Evolutionary conservation across 2,888 invertebrate genomes (phyloP).

Genomic region (Agrotis segetum): DNA sequence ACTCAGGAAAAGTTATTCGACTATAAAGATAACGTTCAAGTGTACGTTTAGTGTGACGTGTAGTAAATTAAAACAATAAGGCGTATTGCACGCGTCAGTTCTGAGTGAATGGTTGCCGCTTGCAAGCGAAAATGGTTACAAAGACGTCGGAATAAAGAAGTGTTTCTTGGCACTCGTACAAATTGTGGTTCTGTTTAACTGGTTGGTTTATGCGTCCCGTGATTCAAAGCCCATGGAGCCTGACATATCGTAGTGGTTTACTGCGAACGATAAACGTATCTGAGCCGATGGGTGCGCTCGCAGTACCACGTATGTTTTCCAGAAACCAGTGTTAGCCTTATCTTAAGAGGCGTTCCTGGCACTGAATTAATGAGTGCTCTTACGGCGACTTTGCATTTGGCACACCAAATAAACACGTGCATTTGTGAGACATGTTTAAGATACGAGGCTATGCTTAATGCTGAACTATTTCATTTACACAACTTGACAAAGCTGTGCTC

Average conservation of each 20-base stretch:
- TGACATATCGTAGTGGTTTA: slow-evolving; percentile 84
- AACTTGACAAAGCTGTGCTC: slow-evolving; percentile 2
- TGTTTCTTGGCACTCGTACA: slow-evolving; percentile 66
- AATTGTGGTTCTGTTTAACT: slow-evolving; percentile 75
- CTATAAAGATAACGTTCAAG: slow-evolving; percentile 79
- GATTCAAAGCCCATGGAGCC: slow-evolving; percentile 81
- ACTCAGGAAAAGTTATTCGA: slow-evolving; percentile 73
- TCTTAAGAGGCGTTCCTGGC: slow-evolving; percentile 67
- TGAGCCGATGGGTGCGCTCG: slow-evolving; percentile 69
- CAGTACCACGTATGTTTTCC: slow-evolving; percentile 64
- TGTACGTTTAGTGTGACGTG: slow-evolving; percentile 74
- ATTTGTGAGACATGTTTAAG: slow-evolving; percentile 54
- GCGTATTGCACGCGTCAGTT: slow-evolving; percentile 69
- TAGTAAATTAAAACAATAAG: slow-evolving; percentile 83
- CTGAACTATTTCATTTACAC: slow-evolving; percentile 15
- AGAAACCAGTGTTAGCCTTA: slow-evolving; percentile 66
- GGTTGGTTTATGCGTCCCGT: slow-evolving; percentile 79
- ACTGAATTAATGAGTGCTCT: slow-evolving; percentile 69
- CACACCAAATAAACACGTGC: slow-evolving; percentile 57
- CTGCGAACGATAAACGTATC: slow-evolving; percentile 82
- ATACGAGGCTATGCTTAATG: slow-evolving; percentile 29
- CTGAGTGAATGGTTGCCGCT: slow-evolving; percentile 60
- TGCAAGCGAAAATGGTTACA: slow-evolving; percentile 70
- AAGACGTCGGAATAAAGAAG: slow-evolving; percentile 72
- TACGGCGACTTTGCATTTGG: slow-evolving; percentile 61